Evolutionary conservation across 2,113 vertebrate species (phyloP), one percentile per base, ranked within the genome.

Genomic region (Actinemys pallida): DNA sequence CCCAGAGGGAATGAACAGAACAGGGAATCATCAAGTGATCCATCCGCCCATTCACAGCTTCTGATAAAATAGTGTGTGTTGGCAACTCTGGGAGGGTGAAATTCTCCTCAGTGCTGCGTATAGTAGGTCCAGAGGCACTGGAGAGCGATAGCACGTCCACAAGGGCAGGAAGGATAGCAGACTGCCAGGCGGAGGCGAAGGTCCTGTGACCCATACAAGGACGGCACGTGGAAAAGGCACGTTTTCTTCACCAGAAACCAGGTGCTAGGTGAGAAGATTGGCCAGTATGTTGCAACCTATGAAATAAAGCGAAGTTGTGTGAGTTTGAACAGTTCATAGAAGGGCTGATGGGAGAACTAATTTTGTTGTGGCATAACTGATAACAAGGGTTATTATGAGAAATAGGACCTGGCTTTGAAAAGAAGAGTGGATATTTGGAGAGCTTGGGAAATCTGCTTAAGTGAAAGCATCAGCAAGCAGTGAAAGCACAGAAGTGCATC

Each of bases 391-490:
- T 85, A 11, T 0, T 1, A 12, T 31, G 56, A 57, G 17, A 39
- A 57, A n/a, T 8, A n/a, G 12, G 20, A 20, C 50, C n/a, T 83
- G 57, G 53, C 1, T 0, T 22, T 76, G 88, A 39, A 76, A 8
- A 42, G 19, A 47, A 17, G 53, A 25, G 35, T 54, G 84, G 9
- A 8, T 16, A 10, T 8, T 24, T 75, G 84, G 27, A 59, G 45
- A 29, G 39, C 16, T 78, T 45, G 62, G n/a, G 84, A 49, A 39
- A 81, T 31, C 13, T 24, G 24, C 53, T 27, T 57, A 83, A 29
- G 82, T 0, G 0, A 72, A 24, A n/a, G 9, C 1, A 3, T 29
- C 65, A 52, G 47, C 1, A 1, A 72, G 56, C 27, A 27, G 29
- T 17, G 65, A 62, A 22, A 22, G 57, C 84, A 17, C 72, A 52